phyloP scores from a whole-genome alignment of 2,113 vertebrate species.

The Ctenodactylus gundi region DNA sequence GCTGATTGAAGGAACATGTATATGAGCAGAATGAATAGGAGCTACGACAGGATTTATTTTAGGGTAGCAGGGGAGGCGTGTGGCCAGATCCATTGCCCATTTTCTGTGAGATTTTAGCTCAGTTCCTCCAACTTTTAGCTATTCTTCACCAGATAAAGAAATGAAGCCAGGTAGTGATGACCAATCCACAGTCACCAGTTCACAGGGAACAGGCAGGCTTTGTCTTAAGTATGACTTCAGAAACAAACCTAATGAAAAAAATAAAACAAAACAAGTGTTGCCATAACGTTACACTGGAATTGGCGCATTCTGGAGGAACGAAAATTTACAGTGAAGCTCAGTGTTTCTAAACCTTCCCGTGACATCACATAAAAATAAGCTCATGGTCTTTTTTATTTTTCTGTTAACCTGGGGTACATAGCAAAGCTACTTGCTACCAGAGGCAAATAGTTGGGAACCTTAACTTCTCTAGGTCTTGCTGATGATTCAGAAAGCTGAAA shows the following conservation, averaged over 20 bases:
- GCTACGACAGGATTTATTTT: not conserved
- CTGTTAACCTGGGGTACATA: not conserved
- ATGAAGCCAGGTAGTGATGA: not conserved
- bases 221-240: not conserved
- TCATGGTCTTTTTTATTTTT: not conserved
- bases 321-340: not conserved
- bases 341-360: not conserved
- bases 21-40: not conserved
- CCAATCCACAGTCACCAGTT: not conserved
- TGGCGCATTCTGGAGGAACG: slow-evolving; percentile 1
- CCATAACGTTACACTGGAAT: not conserved
- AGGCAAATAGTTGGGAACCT: not conserved
- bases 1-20: not conserved
- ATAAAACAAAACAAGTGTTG: not conserved
- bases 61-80: not conserved
- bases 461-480: not conserved
- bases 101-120: not conserved
- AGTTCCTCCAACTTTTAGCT: not conserved
- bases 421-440: not conserved
- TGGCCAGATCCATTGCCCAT: not conserved
- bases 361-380: not conserved
- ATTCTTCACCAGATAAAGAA: not conserved
- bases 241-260: not conserved
- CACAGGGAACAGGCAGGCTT: not conserved
- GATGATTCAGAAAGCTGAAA: not conserved